These are phyloP conservation scores for Capitulum mitella DNA, from an alignment of 2,888 invertebrate genomes.

Conservation along the genomic window DNA sequence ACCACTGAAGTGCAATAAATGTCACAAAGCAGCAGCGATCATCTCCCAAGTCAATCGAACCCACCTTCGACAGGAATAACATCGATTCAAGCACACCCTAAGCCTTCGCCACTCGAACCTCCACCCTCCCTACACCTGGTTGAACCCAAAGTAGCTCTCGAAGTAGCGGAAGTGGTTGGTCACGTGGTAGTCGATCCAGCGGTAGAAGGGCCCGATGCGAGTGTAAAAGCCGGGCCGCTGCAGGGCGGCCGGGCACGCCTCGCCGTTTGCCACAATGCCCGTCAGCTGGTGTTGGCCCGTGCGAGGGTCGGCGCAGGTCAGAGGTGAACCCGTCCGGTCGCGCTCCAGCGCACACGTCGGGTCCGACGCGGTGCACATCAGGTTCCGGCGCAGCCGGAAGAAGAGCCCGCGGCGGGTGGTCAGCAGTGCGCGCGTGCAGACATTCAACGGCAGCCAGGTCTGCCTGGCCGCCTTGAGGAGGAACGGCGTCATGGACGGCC, in stretches of 20 bases:
- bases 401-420: neutral
- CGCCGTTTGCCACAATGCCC: neutral
- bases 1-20: too few species aligned
- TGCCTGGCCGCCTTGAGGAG: neutral
- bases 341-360: neutral
- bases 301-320: neutral
- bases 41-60: too few species aligned
- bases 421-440: neutral
- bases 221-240: neutral
- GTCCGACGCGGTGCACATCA: neutral
- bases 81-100: too few species aligned
- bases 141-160: neutral
- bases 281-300: neutral
- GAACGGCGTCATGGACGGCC: neutral
- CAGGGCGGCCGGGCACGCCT: neutral
- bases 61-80: too few species aligned
- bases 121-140: neutral
- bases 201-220: neutral
- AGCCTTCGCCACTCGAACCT: too few species aligned
- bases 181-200: neutral
- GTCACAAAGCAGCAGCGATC: too few species aligned
- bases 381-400: neutral
- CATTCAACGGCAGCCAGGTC: neutral
- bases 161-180: neutral
- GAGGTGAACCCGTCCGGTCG: neutral